Evolutionary conservation across 2,888 invertebrate species (phyloP), one percentile per base, ranked within the genome.

Genomic region (Pammene fasciana): DNA sequence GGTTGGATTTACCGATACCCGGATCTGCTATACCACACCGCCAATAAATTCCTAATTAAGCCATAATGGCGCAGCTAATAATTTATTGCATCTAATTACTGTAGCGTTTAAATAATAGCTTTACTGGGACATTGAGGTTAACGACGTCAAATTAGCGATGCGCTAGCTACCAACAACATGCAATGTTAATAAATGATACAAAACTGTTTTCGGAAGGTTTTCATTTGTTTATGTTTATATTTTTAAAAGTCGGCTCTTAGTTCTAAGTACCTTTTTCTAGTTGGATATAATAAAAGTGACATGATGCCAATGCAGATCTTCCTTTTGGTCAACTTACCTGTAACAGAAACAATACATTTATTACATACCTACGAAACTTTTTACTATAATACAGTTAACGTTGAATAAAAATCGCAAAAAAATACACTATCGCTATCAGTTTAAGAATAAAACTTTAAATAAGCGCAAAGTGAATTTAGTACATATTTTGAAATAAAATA

Each of bases 1-100:
- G 62, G 62, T 50, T 38, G 48, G 48, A 13, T 52, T 52, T 52
- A 52, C 62, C n/a, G 50, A 61, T 38, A 52, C 62, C 62, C 62
- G 62, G 62, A 62, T 26, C 13, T 50, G 36, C 10, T 36, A 36
- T 11, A 38, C 7, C 10, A 13, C 50, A 34, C 41, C 13, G 16
- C 61, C 7, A 38, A 36, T 52, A 36, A 52, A 52, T 62, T 26
- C 18, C 26, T 62, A 41, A 62, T 62, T 62, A 18, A n/a, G 18
- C 38, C 50, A 62, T 16, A 46, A 62, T 62, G n/a, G 41, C 9
- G 13, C 18, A 52, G 11, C 41, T n/a, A 52, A 52, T 62, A 60
- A n/a, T 38, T 61, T 16, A 18, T 50, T 38, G 9, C n/a, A 10
- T 13, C 16, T 16, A 48, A 50, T 57, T 26, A 57, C 3, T 43